Evolutionary conservation across 1,140 invertebrate species (phyloP).

Genomic region (Holcopasites calliopsidis): DNA sequence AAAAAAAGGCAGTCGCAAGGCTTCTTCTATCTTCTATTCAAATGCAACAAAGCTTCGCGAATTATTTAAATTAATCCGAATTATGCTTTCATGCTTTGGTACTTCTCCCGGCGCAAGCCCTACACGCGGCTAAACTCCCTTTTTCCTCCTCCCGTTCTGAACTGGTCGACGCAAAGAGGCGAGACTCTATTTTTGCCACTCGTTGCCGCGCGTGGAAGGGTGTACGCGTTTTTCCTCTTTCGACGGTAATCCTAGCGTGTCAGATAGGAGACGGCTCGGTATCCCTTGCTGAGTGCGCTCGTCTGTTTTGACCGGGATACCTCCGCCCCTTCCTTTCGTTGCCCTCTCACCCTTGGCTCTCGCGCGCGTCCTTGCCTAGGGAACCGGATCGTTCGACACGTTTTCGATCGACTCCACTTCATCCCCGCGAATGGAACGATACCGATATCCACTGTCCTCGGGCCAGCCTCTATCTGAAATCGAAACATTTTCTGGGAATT

Average conservation of each 20-base stretch:
- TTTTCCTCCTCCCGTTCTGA: slow-evolving; percentile 7
- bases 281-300: slow-evolving; percentile 67
- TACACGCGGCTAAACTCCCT: not conserved
- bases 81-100: too few relatives aligned
- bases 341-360: slow-evolving; percentile 17
- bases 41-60: too few relatives aligned
- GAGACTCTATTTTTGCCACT: slow-evolving; percentile 58
- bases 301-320: slow-evolving; percentile 53
- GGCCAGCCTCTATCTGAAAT: slow-evolving; percentile 47
- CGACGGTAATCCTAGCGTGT: slow-evolving; percentile 66
- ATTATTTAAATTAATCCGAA: not conserved
- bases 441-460: slow-evolving; percentile 36
- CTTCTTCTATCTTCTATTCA: too few relatives aligned
- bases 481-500: slow-evolving; percentile 54
- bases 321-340: slow-evolving; percentile 10
- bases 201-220: slow-evolving; percentile 50
- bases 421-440: slow-evolving; percentile 20
- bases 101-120: not conserved
- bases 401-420: slow-evolving; percentile 12
- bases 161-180: not conserved
- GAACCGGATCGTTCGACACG: slow-evolving; percentile 25
- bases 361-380: slow-evolving; percentile 22
- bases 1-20: too few relatives aligned
- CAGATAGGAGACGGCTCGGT: slow-evolving; percentile 63
- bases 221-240: slow-evolving; percentile 66